Evolutionary conservation across 2,888 invertebrate genomes (phyloP).

Genomic region (Spilarctia lutea): DNA sequence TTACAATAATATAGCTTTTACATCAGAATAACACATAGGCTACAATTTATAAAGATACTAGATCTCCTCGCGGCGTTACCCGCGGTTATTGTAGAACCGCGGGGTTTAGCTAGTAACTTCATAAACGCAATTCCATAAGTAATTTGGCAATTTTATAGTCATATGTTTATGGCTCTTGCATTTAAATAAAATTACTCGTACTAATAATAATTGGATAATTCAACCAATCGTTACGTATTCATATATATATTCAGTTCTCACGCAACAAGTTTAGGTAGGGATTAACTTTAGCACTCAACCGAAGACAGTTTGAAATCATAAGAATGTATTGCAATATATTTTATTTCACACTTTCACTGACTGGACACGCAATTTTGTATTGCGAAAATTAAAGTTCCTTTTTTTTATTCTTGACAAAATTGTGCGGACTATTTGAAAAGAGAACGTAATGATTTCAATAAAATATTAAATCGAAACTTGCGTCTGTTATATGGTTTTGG

Average conservation of each 20-base stretch:
- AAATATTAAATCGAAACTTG: no score
- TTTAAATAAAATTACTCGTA: not conserved
- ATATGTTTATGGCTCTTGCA: not conserved
- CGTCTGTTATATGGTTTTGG: no score
- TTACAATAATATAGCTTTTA: no score
- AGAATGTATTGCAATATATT: conserved; percentile 38
- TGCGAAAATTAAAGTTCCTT: conserved; percentile 14
- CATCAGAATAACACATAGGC: no score
- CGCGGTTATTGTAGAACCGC: no score
- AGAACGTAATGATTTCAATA: not conserved
- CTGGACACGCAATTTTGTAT: conserved; percentile 41
- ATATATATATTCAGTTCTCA: conserved; percentile 24
- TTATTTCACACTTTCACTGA: conserved; percentile 48
- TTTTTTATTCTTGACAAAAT: conserved; percentile 10
- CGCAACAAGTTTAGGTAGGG: conserved; percentile 28
- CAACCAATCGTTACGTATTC: conserved; percentile 41
- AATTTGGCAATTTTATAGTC: not conserved
- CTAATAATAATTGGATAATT: conserved; percentile 39
- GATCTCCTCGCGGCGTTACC: no score
- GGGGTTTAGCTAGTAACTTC: no score
- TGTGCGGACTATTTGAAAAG: not conserved
- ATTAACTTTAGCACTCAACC: conserved; percentile 24
- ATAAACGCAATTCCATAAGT: no score
- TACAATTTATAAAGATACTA: no score
- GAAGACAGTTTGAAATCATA: conserved; percentile 24